Base-by-base conservation (phyloP, 37 sponge, comb jelly and placozoan species). In the Corticium candelabrum region DNA sequence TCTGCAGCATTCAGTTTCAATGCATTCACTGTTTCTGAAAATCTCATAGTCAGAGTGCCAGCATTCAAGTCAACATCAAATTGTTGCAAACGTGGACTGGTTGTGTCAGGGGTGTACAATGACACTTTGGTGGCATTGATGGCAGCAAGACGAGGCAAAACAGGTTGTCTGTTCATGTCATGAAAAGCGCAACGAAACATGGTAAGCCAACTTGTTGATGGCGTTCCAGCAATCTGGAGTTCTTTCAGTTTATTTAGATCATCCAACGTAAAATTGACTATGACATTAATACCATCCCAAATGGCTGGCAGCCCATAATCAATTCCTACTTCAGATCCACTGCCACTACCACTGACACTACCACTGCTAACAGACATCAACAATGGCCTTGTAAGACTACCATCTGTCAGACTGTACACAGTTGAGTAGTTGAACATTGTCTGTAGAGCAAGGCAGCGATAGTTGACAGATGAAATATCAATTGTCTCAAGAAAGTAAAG, bases 401-500 rank as follows among this genome's bases (percentile, higher is more conserved):
- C 62, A 21, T 50, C 62, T 11, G 62, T 50, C 15, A 50, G 62
- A 11, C 15, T 27, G 15, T 11, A 11, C 62, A 50, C 15, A 11
- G 62, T 50, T 21, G 62, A 27, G 62, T 21, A 21, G 62, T 50
- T 50, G 62, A 50, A 50, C 62, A 50, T 50, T 21, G 62, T 21
- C 62, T 50, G 62, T 11, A 50, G 62, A 21, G 41, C 41, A 67
- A 78, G 39, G 36, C 33, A 78, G 37, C 79, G 37, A 31, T 7
- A 78, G 2, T 68, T 21, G 21, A 50, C 21, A 50, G 62, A 27
- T 21, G 62, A 50, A 27, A 50, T 50, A 21, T 50, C 62, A 0
- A 88, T 38, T 2, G 87, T 78, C 74, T 94, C 91, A 38, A 74
- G 74, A 43, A 89, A 88, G 79, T 82, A 85, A 31, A 94, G 79